Base-by-base conservation (phyloP, 1,140 invertebrate species). In the Conopomorpha cramerella region DNA sequence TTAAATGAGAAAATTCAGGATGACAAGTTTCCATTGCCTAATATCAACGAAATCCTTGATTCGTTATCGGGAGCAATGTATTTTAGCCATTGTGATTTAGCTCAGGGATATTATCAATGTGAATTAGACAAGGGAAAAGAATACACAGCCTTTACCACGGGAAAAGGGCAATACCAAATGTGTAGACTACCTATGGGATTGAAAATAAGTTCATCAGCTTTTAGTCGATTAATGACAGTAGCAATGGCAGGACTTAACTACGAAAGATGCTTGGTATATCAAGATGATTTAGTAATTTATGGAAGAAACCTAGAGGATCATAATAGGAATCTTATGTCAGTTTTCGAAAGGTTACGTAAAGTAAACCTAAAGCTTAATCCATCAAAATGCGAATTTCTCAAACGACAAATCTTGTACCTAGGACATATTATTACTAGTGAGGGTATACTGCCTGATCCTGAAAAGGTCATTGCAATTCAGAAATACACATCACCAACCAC, bases 71-170 rank as follows among this genome's bases (percentile, higher is more conserved):
- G 46, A 10, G 30, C 40, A 15, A 13, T 37, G n/a, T 47, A 53
- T 37, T 45, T 46, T 34, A 13, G 29, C 23, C 41, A 47, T 45
- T 45, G 41, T 27, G 45, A 46, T 36, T 40, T 52, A 8, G 26
- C n/a, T n/a, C 39, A 43, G 17, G 76, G 79, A 1, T 81, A 72
- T 45, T 72, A 62, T 53, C 72, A 82, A 40, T 45, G 80, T 14
- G 36, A 47, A 12, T 31, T 79, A 4, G 51, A 56, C 8, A 16
- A 15, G 33, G 11, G 46, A 73, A 68, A 46, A 68, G 64, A 4
- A 16, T 43, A 42, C 15, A 49, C 49, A 39, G 61, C 58, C 4
- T 77, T 76, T 34, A 52, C 34, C 3, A 44, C 40, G 14, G 18
- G 34, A 28, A 43, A 38, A 27, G 49, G 45, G 3, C 51, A 55